A percentile compares a stretch with the other conserved stretches of the same genome.
phyloP scores from a whole-genome alignment of 2,797 vertebrate species.

The Glossophaga mutica region DNA sequence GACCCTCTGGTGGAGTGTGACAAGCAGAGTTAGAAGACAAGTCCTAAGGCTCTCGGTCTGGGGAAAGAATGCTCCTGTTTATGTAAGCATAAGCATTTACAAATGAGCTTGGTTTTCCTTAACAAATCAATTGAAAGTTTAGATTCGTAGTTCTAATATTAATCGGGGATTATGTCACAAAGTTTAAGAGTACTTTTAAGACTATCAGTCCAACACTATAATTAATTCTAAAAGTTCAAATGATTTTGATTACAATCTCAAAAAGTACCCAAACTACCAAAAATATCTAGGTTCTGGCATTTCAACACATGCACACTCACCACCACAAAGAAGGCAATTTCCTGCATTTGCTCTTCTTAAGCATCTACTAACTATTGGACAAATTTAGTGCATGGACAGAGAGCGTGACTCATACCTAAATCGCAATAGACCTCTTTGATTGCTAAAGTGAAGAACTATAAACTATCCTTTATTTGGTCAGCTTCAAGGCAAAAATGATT shows the following conservation, averaged over 20 bases:
- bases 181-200: not conserved
- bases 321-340: not conserved
- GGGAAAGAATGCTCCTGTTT: not conserved
- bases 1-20: not conserved
- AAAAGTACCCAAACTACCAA: not conserved
- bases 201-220: not conserved
- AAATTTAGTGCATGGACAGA: not conserved
- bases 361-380: not conserved
- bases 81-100: not conserved
- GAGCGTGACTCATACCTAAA: slow-evolving; percentile 30
- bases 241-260: not conserved
- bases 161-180: not conserved
- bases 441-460: slow-evolving; percentile 18
- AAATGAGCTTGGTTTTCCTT: not conserved
- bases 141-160: not conserved
- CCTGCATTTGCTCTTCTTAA: not conserved
- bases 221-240: not conserved
- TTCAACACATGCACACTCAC: not conserved
- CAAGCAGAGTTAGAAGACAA: not conserved
- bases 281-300: not conserved
- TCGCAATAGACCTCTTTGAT: slow-evolving; percentile 16
- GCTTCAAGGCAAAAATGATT: slow-evolving; percentile 40
- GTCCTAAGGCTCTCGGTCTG: not conserved
- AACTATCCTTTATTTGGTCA: slow-evolving; percentile 32
- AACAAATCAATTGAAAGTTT: not conserved